These are phyloP conservation scores for Callopanchax toddi DNA, from an alignment of 2,113 vertebrate genomes.

Conservation along the genomic window DNA sequence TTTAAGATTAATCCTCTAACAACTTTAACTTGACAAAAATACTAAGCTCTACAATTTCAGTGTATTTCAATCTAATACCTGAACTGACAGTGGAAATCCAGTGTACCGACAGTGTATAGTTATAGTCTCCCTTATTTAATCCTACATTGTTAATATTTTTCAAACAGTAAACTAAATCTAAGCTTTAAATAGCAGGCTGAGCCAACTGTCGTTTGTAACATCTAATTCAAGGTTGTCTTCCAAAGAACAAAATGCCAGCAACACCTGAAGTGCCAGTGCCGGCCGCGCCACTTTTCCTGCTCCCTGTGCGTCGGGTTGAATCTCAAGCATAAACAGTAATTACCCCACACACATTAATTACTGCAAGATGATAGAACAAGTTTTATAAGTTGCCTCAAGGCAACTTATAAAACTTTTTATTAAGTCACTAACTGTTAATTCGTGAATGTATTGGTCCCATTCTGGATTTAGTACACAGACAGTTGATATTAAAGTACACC, in stretches of 20 bases:
- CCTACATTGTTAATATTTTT: constrained; percentile 13
- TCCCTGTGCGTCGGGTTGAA: constrained; percentile 23
- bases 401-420: constrained; percentile 7
- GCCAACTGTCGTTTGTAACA: not conserved
- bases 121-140: constrained; percentile 11
- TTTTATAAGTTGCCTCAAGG: constrained; percentile 16
- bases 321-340: constrained; percentile 41
- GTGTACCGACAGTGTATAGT: not conserved
- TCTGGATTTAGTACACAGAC: constrained; percentile 6
- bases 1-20: not conserved
- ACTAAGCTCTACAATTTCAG: too few species aligned
- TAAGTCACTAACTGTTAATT: constrained; percentile 12
- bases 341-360: constrained; percentile 23
- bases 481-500: not conserved
- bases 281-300: constrained; percentile 10
- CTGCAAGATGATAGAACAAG: constrained; percentile 2
- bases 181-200: not conserved
- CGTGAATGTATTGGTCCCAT: constrained; percentile 1
- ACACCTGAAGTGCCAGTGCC: not conserved
- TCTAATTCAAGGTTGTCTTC: constrained; percentile 16
- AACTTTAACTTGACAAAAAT: not conserved
- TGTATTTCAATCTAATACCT: too few species aligned
- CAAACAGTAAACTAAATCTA: constrained; percentile 7
- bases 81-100: not conserved
- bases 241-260: constrained; percentile 1